phyloP scores from a whole-genome alignment of 1,140 invertebrate genomes.

The Tetragnatha versicolor region DNA sequence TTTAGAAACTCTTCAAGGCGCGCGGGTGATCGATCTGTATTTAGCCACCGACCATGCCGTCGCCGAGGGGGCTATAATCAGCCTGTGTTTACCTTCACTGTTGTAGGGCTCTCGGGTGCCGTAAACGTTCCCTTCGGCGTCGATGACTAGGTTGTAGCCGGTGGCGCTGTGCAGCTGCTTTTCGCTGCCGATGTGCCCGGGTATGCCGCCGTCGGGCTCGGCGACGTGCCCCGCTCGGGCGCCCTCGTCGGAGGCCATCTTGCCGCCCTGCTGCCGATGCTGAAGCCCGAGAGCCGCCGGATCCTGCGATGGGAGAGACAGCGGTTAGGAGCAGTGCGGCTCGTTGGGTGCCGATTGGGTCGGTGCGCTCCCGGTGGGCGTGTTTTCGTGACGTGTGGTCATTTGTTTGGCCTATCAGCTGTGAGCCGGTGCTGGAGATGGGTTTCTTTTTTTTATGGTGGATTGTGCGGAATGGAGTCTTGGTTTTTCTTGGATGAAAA shows the following conservation, averaged over 20 bases:
- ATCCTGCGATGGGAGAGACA: conserved; percentile 31
- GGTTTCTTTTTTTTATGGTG: neutral
- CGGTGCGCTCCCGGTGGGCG: neutral
- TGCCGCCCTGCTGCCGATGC: conserved; percentile 1
- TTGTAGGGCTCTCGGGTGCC: conserved; percentile 44
- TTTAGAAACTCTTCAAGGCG: too few relatives aligned
- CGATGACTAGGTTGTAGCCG: conserved; percentile 42
- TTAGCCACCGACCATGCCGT: neutral
- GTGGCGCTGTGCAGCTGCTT: conserved; percentile 51
- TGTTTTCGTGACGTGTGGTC: neutral
- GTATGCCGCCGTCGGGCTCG: conserved; percentile 28
- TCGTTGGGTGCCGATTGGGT: neutral
- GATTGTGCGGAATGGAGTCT: too few relatives aligned
- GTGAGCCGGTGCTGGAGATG: too few relatives aligned
- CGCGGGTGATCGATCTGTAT: neutral
- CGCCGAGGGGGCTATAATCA: neutral
- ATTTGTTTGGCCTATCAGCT: neutral
- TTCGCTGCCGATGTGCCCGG: conserved; percentile 27
- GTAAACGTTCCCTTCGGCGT: conserved; percentile 18
- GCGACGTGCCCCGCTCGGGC: neutral
- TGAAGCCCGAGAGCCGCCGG: conserved; percentile 19
- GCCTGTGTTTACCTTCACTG: conserved; percentile 27
- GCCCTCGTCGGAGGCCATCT: conserved; percentile 31
- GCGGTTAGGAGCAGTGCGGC: neutral
- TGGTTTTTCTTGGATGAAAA: too few relatives aligned